These are phyloP conservation scores for Dendrolimus kikuchii DNA, from an alignment of 1,140 invertebrate genomes.

Conservation along the genomic window DNA sequence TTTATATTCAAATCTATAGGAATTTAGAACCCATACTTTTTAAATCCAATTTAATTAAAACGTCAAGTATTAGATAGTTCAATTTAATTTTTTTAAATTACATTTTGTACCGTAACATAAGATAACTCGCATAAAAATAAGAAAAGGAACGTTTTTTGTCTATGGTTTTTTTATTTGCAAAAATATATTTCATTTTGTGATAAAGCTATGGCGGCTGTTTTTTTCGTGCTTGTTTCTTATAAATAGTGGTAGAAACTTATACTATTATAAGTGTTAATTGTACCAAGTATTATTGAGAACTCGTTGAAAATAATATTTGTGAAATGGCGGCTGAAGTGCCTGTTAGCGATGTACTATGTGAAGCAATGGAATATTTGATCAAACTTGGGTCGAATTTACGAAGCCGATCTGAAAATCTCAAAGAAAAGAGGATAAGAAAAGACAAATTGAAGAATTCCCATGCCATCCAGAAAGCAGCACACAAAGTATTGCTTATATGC, in stretches of 20 bases:
- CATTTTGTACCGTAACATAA: neutral
- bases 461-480: constrained; percentile 50
- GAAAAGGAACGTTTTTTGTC: constrained; percentile 25
- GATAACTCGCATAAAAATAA: neutral
- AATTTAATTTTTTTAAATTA: no score
- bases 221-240: no score
- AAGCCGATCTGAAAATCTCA: constrained; percentile 45
- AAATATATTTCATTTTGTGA: neutral
- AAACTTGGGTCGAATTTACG: constrained; percentile 57
- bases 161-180: constrained; percentile 31
- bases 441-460: constrained; percentile 47
- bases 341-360: constrained; percentile 46
- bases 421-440: constrained; percentile 48
- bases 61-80: no score
- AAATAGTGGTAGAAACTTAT: no score
- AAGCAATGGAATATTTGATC: constrained; percentile 58
- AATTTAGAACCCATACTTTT: no score
- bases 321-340: constrained; percentile 59
- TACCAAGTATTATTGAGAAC: neutral
- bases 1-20: no score
- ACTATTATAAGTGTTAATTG: neutral
- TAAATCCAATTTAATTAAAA: no score
- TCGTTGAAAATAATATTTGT: constrained; percentile 5
- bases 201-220: no score
- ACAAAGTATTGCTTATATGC: constrained; percentile 56